phyloP scores from a whole-genome alignment of 2,113 vertebrate species.

The Irena cyanogastra region DNA sequence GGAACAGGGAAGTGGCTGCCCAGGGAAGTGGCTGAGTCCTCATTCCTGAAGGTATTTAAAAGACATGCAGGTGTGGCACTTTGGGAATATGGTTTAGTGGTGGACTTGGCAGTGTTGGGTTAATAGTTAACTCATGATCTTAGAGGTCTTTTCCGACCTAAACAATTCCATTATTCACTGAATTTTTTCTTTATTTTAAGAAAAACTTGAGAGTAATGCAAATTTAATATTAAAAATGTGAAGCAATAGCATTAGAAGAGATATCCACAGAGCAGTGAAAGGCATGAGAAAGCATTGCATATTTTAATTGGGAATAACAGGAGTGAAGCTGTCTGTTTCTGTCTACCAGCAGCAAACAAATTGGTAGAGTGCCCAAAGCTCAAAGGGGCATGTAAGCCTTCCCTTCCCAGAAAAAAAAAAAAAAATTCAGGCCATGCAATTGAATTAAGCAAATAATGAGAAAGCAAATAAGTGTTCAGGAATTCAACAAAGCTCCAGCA shows the following conservation, averaged over 20 bases:
- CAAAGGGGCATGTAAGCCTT: background rate
- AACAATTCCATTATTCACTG: background rate
- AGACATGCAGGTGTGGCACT: rapidly evolving
- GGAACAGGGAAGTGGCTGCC: background rate
- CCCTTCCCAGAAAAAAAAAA: background rate
- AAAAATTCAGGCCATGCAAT: background rate
- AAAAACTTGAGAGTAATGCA: background rate
- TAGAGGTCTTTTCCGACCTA: background rate
- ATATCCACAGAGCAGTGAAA: background rate
- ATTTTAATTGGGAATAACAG: background rate
- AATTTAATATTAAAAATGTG: background rate
- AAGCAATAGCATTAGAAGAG: background rate
- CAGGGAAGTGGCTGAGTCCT: background rate
- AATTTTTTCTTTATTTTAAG: background rate
- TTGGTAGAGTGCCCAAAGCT: background rate
- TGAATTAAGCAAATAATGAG: background rate
- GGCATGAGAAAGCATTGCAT: background rate
- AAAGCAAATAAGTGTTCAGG: background rate
- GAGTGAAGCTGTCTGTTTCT: background rate
- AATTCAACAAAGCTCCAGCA: background rate
- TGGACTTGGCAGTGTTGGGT: background rate
- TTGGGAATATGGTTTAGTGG: background rate
- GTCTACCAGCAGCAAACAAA: background rate
- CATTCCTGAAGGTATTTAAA: background rate
- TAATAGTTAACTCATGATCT: background rate